Evolutionary conservation across 2,888 invertebrate species (phyloP).

Genomic region (Spodoptera picta): DNA sequence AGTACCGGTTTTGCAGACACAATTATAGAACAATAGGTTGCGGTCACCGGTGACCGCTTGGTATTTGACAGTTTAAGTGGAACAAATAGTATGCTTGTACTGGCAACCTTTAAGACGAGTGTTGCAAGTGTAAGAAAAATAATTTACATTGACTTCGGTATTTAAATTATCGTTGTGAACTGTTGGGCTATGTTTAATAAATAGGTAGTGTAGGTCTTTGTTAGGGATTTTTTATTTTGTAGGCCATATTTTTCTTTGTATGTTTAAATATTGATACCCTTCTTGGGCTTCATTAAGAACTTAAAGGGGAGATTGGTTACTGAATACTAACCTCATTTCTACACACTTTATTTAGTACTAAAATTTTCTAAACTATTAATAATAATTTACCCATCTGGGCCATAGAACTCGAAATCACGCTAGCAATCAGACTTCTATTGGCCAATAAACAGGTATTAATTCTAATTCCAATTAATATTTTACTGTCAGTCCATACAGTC

Average conservation of each 20-base stretch:
- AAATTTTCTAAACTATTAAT: not conserved
- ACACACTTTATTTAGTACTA: too few relatives aligned
- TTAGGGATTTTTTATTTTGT: too few relatives aligned
- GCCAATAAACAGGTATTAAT: not conserved
- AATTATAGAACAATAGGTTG: too few relatives aligned
- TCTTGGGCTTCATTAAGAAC: too few relatives aligned
- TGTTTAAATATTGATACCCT: too few relatives aligned
- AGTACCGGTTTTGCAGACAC: too few relatives aligned
- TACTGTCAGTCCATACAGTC: constrained; percentile 4
- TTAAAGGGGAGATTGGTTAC: too few relatives aligned
- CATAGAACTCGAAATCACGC: too few relatives aligned
- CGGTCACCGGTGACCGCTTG: too few relatives aligned
- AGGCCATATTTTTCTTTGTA: too few relatives aligned
- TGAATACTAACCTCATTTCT: too few relatives aligned
- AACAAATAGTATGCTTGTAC: constrained; percentile 15
- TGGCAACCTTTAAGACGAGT: constrained; percentile 8
- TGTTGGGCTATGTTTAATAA: constrained; percentile 3
- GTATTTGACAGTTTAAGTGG: too few relatives aligned
- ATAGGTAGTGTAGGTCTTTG: not conserved
- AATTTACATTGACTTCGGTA: constrained; percentile 25
- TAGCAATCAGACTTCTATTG: not conserved
- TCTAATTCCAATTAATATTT: constrained; percentile 19
- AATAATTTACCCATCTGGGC: not conserved
- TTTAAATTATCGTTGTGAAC: constrained; percentile 19
- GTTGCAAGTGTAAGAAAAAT: not conserved